Conservation (phyloP, 2,113 vertebrate species). For the Gymnarchus niloticus region DNA sequence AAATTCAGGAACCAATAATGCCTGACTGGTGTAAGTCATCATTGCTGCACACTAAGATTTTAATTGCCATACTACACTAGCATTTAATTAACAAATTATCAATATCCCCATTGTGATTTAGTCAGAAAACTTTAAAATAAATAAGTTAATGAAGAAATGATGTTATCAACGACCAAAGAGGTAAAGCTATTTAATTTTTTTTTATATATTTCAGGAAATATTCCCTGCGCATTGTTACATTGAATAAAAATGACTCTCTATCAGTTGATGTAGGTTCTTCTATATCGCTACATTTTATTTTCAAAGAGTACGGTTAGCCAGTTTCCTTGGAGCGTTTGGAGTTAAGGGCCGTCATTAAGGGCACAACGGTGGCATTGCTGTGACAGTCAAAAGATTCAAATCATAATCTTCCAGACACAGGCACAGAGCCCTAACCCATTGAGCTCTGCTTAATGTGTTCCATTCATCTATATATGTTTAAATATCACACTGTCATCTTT, state of each 20-base stretch:
- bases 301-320: too few relatives aligned
- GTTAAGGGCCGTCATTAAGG: too few relatives aligned
- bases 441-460: not conserved
- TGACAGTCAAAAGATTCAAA: too few relatives aligned
- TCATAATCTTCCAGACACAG: too few relatives aligned
- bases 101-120: conserved; percentile 3
- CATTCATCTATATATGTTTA: not conserved
- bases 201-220: not conserved
- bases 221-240: not conserved
- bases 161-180: not conserved
- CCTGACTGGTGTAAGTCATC: not conserved
- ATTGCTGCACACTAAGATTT: not conserved
- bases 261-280: not conserved
- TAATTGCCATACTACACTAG: not conserved
- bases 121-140: conserved; percentile 6
- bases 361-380: too few relatives aligned
- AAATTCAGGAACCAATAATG: not conserved
- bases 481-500: not conserved
- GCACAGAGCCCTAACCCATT: too few relatives aligned
- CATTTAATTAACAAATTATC: conserved; percentile 6
- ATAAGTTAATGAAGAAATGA: not conserved
- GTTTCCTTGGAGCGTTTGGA: too few relatives aligned
- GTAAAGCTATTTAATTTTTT: not conserved
- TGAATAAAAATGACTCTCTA: not conserved
- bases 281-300: not conserved